Evolutionary conservation across 2,888 invertebrate genomes (phyloP), one percentile per base, ranked within the genome.

Genomic region (Nycteola revayana): DNA sequence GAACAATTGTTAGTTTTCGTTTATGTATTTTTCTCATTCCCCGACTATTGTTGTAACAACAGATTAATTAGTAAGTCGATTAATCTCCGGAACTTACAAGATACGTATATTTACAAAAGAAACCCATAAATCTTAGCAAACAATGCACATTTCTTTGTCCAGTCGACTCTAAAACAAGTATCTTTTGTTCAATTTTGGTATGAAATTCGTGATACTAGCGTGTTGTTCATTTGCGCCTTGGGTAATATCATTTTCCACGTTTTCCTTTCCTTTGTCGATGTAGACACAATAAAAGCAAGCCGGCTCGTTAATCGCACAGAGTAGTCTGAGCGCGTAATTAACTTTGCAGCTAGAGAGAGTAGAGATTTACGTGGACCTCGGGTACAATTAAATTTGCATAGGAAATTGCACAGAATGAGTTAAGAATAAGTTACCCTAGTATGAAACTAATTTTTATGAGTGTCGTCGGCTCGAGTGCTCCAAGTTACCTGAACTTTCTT

Each of bases 301-400:
- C 58, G 66, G 63, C 64, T 73, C 74, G 81, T 86, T 87, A 85
- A 86, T 85, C 83, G 79, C 67, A 57, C 65, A 64, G 75, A 78
- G 72, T 74, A 70, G 65, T 70, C 72, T 69, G 59, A 60, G 67
- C 66, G 72, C 73, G 80, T 88, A 88, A 88, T 88, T 87, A 88
- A 87, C 84, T 87, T 83, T 79, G 77, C 82, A 77, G 73, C 69
- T 58, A 68, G 76, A 72, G 76, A 77, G 75, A 61, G 59, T 68
- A 72, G 81, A 85, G 87, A 88, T 88, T 88, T 88, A 88, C 86
- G 80, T 72, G 81, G 75, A 80, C 79, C 75, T 62, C 68, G 84
- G 84, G 86, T 71, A 83, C 86, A 86, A 86, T 88, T 86, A 88
- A 85, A 86, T 88, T 87, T 88, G 86, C 87, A 88, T 88, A 86